Base-by-base conservation (phyloP, 2,888 invertebrate genomes). In the Limulus polyphemus region DNA sequence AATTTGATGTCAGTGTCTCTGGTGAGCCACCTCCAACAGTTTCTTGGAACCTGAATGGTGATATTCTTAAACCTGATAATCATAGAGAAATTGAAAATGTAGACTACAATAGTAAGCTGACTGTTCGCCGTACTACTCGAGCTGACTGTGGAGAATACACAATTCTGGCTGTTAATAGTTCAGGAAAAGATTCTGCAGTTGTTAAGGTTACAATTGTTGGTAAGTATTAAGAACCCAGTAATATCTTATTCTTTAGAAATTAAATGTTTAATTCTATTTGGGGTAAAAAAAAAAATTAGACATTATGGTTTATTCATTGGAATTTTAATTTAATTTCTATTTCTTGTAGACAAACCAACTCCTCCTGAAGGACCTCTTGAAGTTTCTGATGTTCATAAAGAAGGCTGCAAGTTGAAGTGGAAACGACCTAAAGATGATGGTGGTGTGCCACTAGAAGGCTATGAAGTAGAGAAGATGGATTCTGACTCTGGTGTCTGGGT, bases 1-100 rank as follows among this genome's bases (percentile, higher is more conserved):
- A 88, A 47, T 79, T 97, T 69, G 93, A 95, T 75, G 85, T 95
- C 68, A 90, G 91, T 76, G 89, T 94, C 65, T 86, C 87, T 70
- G 99, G 99, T 65, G 98, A 99, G 79, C 99, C 99, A 12, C 88
- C 91, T 69, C 95, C 99, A 72, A 84, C 85, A 11, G 95, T 94
- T 75, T 84, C 84, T 0, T 99, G 99, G 99, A 89, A 86, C 79
- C 84, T 90, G 71, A 91, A 92, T 75, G 92, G 91, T 72, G 87
- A 85, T 63, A 86, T 87, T 61, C 79, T 89, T 55, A 84, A 86
- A 57, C 81, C 82, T n/a, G 57, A 59, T 11, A 88, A 89, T 74
- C 86, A 85, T 62, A 84, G 87, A 1, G 83, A 83, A 62, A 86
- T 92, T 73, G 90, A 90, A 73, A 88, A 85, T 70, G 84, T 86